A percentile compares a stretch with the other conserved stretches of the same genome.
These are phyloP conservation scores for Acrocyrtus sp. DNA, from an alignment of 2,888 invertebrate species.

Conservation along the genomic window DNA sequence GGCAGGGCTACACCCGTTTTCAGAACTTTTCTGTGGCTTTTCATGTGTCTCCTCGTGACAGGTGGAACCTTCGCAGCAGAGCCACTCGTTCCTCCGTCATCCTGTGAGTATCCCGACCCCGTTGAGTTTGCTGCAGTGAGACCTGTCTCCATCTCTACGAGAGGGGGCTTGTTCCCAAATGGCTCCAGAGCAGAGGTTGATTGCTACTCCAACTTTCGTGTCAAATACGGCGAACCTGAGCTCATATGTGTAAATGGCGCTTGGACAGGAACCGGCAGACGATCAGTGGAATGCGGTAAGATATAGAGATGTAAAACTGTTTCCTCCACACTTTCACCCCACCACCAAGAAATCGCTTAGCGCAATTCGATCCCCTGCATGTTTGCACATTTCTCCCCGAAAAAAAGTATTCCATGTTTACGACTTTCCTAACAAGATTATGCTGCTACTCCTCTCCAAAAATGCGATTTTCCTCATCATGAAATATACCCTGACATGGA, in stretches of 20 bases:
- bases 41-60: constrained; percentile 41
- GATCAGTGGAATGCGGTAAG: constrained; percentile 43
- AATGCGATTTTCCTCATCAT: not conserved
- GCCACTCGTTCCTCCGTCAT: constrained; percentile 21
- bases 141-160: constrained; percentile 17
- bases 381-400: too few species aligned
- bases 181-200: constrained; percentile 41
- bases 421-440: not conserved
- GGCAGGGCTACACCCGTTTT: constrained; percentile 17
- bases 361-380: not conserved
- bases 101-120: constrained; percentile 35
- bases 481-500: constrained; percentile 4
- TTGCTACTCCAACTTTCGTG: constrained; percentile 45
- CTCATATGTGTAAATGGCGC: constrained; percentile 45
- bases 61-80: constrained; percentile 39
- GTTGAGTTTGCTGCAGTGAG: constrained; percentile 40
- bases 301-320: constrained; percentile 1
- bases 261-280: constrained; percentile 30
- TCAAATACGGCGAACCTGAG: constrained; percentile 28
- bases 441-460: not conserved
- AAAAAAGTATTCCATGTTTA: not conserved
- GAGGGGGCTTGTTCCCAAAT: constrained; percentile 31
- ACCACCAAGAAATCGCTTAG: not conserved
- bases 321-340: not conserved
- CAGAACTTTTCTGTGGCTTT: constrained; percentile 44